Conservation (phyloP, 1,140 invertebrate species). For the Lasioglossum albipes region DNA sequence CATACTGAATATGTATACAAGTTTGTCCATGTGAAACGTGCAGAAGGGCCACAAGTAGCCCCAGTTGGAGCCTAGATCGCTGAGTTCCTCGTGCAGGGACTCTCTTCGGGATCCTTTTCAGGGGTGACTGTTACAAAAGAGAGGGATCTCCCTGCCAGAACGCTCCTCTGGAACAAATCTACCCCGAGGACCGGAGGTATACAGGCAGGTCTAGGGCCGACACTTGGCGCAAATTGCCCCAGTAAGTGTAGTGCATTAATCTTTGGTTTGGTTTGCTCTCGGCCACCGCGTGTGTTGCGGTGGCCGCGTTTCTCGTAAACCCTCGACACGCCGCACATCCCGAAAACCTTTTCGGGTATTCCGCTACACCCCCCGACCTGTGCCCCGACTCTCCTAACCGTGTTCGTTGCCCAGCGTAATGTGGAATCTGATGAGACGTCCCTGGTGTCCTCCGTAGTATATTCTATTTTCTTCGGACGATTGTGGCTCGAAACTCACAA, state of each 20-base stretch:
- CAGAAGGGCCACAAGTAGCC: too few relatives aligned
- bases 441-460: background rate
- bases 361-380: slow-evolving; percentile 31
- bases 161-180: slow-evolving; percentile 59
- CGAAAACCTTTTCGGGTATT: slow-evolving; percentile 58
- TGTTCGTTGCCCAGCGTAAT: background rate
- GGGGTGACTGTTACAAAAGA: slow-evolving; percentile 41
- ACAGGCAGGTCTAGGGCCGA: slow-evolving; percentile 63
- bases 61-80: too few relatives aligned
- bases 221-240: slow-evolving; percentile 79
- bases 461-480: background rate
- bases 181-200: slow-evolving; percentile 58
- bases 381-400: background rate
- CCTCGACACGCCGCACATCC: slow-evolving; percentile 61
- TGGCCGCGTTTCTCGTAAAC: slow-evolving; percentile 71
- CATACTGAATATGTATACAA: too few relatives aligned
- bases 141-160: slow-evolving; percentile 47
- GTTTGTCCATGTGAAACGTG: too few relatives aligned
- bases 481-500: background rate
- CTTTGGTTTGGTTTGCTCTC: slow-evolving; percentile 77
- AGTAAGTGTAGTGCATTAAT: slow-evolving; percentile 80
- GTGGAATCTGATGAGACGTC: slow-evolving; percentile 16
- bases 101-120: slow-evolving; percentile 34
- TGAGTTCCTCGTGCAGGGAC: too few relatives aligned
- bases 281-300: slow-evolving; percentile 72